These are phyloP conservation scores for Caenorhabditis becei DNA, from an alignment of 2,888 invertebrate species.

Conservation along the genomic window DNA sequence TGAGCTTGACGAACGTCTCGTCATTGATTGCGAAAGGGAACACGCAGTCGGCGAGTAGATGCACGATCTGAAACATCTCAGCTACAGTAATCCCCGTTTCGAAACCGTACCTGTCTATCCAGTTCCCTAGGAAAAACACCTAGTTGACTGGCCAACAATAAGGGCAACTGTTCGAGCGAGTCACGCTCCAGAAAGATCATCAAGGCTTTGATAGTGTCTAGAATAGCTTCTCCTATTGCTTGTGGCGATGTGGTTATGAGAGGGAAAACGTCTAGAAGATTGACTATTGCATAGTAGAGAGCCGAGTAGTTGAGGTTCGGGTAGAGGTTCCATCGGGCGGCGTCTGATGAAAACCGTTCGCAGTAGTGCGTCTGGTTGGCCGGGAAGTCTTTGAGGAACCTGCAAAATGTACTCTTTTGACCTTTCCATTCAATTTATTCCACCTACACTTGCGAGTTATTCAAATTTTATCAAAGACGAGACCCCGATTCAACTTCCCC, in stretches of 20 bases:
- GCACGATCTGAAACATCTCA: constrained; percentile 85
- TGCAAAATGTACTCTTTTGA: constrained; percentile 83
- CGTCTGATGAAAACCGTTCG: constrained; percentile 84
- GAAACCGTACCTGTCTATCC: constrained; percentile 88
- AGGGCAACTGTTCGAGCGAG: constrained; percentile 94
- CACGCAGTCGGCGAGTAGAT: constrained; percentile 94
- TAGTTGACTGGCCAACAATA: constrained; percentile 93
- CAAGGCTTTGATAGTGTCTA: constrained; percentile 94
- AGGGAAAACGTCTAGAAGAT: constrained; percentile 94
- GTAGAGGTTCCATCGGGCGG: constrained; percentile 89
- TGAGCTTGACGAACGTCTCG: constrained; percentile 73
- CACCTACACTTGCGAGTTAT: not conserved
- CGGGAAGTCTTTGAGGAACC: constrained; percentile 94
- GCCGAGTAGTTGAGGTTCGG: constrained; percentile 98
- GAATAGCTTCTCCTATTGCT: constrained; percentile 93
- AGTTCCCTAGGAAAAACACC: constrained; percentile 92
- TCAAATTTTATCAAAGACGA: constrained; percentile 1
- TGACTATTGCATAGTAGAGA: constrained; percentile 92
- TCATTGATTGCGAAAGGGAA: constrained; percentile 91
- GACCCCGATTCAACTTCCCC: no score
- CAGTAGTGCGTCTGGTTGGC: constrained; percentile 74
- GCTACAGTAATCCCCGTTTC: not conserved
- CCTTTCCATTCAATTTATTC: not conserved
- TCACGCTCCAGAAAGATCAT: constrained; percentile 97
- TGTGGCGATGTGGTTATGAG: constrained; percentile 89